phyloP scores from a whole-genome alignment of 2,113 vertebrate species.

The Sinocyclocheilus rhinocerous region DNA sequence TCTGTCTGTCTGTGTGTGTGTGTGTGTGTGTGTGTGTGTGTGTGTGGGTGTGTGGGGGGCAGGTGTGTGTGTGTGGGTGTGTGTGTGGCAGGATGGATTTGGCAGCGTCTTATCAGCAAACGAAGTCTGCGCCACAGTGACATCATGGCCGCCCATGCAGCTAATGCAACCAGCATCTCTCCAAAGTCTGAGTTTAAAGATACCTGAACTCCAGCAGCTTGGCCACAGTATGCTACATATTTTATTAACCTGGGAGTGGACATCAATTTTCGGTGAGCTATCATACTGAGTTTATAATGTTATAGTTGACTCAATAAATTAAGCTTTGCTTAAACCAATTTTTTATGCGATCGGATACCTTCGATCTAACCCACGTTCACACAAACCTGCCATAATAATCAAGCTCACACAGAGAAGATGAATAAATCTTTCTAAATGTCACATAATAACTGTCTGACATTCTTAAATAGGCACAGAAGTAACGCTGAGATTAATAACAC shows the following conservation, averaged over 20 bases:
- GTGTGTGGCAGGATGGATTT: conserved; percentile 51
- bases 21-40: background rate
- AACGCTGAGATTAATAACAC: conserved; percentile 20
- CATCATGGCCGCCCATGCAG: conserved; percentile 51
- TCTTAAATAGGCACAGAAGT: conserved; percentile 42
- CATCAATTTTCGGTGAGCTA: conserved; percentile 14
- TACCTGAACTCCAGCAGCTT: conserved; percentile 32
- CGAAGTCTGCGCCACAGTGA: conserved; percentile 59
- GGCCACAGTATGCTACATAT: conserved; percentile 12
- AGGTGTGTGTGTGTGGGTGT: background rate
- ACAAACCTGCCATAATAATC: conserved; percentile 46
- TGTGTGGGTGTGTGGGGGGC: too few species aligned
- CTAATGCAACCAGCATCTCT: conserved; percentile 36
- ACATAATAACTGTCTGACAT: conserved; percentile 51
- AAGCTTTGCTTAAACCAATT: conserved; percentile 45
- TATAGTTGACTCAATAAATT: conserved; percentile 1
- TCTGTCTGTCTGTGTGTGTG: background rate
- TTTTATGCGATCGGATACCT: background rate
- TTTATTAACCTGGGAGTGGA: conserved; percentile 29
- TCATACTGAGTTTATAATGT: conserved; percentile 4
- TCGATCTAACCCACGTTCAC: background rate
- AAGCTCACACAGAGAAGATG: conserved; percentile 33
- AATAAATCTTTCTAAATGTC: conserved; percentile 67
- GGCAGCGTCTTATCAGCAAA: conserved; percentile 67
- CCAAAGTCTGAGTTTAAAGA: conserved; percentile 41